Evolutionary conservation across 2,113 vertebrate species (phyloP).

Genomic region (Pachycephala philippinensis): DNA sequence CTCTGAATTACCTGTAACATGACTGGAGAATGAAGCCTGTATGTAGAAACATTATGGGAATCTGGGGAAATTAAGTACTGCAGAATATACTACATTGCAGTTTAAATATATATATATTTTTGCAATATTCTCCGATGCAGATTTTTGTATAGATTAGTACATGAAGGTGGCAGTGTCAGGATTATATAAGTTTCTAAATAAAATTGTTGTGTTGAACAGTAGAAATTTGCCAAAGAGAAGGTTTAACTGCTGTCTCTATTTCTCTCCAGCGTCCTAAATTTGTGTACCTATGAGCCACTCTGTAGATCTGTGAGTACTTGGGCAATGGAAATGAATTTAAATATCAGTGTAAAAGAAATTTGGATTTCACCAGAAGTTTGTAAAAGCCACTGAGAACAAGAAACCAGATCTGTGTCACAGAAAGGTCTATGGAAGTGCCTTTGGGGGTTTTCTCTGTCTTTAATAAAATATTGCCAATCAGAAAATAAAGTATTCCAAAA

Average conservation of each 20-base stretch:
- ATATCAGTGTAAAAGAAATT: neutral
- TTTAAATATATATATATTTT: neutral
- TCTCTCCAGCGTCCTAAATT: neutral
- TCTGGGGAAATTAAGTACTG: neutral
- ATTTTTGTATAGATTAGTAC: neutral
- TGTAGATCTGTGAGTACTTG: neutral
- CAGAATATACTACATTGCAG: neutral
- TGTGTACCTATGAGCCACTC: neutral
- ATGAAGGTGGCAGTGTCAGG: neutral
- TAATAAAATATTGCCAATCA: neutral
- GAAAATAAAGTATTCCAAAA: neutral
- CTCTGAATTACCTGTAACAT: neutral
- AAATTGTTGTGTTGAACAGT: neutral
- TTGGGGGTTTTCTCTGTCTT: neutral
- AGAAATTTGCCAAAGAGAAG: neutral
- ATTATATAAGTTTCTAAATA: neutral
- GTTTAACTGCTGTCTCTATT: neutral
- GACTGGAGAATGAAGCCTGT: neutral
- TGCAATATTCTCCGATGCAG: neutral
- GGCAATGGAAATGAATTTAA: neutral
- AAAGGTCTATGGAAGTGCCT: neutral
- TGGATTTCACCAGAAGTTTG: neutral
- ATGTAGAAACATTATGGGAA: neutral
- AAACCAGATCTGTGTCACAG: neutral
- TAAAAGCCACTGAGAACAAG: neutral